phyloP scores from a whole-genome alignment of 2,888 invertebrate genomes.

The Syrphus vitripennis region DNA sequence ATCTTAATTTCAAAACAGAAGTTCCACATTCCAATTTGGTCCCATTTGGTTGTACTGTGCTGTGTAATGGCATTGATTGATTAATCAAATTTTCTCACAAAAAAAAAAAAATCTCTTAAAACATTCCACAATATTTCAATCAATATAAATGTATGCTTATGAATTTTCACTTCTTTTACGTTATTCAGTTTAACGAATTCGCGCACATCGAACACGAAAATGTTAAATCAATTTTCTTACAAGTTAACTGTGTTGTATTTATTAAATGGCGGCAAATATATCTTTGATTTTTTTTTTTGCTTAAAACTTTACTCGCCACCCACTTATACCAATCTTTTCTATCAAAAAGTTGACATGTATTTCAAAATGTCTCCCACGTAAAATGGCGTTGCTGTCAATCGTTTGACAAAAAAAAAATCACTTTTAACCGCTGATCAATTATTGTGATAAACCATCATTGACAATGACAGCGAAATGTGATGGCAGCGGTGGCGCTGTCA shows the following conservation, averaged over 20 bases:
- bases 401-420: slow-evolving; percentile 40
- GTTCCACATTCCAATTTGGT: neutral
- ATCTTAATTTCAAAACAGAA: neutral
- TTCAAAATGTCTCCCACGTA: slow-evolving; percentile 44
- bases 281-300: neutral
- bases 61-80: neutral
- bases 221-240: neutral
- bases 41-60: neutral
- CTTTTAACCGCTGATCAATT: slow-evolving; percentile 54
- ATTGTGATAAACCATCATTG: slow-evolving; percentile 39
- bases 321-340: neutral
- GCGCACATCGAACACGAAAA: neutral
- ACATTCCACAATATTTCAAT: neutral
- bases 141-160: too few species aligned
- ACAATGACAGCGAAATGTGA: neutral
- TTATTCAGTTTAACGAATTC: neutral
- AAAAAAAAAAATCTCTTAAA: neutral
- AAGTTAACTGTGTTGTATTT: too few species aligned
- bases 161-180: neutral
- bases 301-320: slow-evolving; percentile 29
- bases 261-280: neutral
- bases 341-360: slow-evolving; percentile 7
- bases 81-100: neutral
- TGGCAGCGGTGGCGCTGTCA: neutral
- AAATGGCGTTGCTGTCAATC: slow-evolving; percentile 57